Evolutionary conservation across 35 echinoderm and acorn worm genomes (phyloP).

Genomic region (Ptychodera flava): DNA sequence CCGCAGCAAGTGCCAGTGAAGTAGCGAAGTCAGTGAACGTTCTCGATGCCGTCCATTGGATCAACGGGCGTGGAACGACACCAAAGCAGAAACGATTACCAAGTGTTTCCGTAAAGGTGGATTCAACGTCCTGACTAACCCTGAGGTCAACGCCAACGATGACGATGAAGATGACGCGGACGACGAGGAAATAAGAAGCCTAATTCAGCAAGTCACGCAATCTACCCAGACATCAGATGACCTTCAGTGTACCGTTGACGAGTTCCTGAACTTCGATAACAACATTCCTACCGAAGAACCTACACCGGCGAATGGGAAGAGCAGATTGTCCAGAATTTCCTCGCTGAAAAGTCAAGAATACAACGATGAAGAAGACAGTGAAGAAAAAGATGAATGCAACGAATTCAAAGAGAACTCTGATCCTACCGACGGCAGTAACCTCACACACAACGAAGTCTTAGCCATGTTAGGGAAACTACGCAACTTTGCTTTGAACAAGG

Average conservation of each 20-base stretch:
- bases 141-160: neutral
- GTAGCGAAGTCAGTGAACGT: slow-evolving; percentile 3
- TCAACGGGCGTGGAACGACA: neutral
- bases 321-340: neutral
- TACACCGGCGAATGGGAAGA: neutral
- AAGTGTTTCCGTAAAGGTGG: slow-evolving; percentile 6
- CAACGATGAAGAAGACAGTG: neutral
- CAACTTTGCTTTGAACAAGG: neutral
- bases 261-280: neutral
- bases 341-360: neutral
- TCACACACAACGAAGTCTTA: neutral
- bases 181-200: too few relatives aligned
- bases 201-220: too few relatives aligned
- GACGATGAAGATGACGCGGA: too few relatives aligned
- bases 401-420: neutral
- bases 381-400: neutral
- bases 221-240: too few relatives aligned
- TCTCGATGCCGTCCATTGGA: slow-evolving; percentile 2
- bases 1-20: neutral
- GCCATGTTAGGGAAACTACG: neutral
- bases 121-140: neutral
- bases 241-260: too few relatives aligned
- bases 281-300: neutral
- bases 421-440: slow-evolving; percentile 4
- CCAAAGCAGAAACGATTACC: neutral